Evolutionary conservation across 92 coral and sea anemone genomes (phyloP), one percentile per base, ranked within the genome.

Genomic region (Nematostella vectensis): DNA sequence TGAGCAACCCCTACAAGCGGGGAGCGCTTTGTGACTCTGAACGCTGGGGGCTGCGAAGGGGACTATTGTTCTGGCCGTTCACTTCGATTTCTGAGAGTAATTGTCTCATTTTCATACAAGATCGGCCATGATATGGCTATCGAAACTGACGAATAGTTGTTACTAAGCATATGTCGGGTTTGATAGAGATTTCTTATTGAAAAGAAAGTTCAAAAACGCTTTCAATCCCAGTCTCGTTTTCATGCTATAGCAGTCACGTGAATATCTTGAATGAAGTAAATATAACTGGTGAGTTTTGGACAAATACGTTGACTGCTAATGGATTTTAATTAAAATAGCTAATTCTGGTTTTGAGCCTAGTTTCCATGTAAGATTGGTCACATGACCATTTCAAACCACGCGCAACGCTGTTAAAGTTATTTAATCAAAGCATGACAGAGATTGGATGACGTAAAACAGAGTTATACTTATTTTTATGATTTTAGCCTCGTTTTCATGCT

Each of bases 401-500:
- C 40, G 6, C 15, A 33, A 33, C 40, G 15, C 6, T 15, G 6
- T 33, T 33, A 33, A 6, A 6, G 6, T 6, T 15, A 6, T 33
- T 33, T 6, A 15, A 33, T 6, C 40, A 33, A 15, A 33, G 40
- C 15, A 6, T 33, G 40, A 15, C 15, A 6, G 40, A 33, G 40
- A 33, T 33, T 33, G 8, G 6, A 2, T 48, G 68, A 29, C 0
- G 4, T 1, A 29, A 38, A 47, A 16, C 25, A 44, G 49, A 20
- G 59, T 11, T 27, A 30, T 50, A 16, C 12, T 47, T 11, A 2
- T 16, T 62, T 42, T 24, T 47, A 62, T 0, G 39, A 2, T 61
- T 25, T 61, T 25, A 29, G 68, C 68, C 68, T 62, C 68, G 58
- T 29, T 62, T 48, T 38, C 58, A 48, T 62, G 68, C 47, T 11